A percentile compares a stretch with the other conserved stretches of the same genome.
phyloP scores from a whole-genome alignment of 2,113 vertebrate species.

The Saguinus midas region DNA sequence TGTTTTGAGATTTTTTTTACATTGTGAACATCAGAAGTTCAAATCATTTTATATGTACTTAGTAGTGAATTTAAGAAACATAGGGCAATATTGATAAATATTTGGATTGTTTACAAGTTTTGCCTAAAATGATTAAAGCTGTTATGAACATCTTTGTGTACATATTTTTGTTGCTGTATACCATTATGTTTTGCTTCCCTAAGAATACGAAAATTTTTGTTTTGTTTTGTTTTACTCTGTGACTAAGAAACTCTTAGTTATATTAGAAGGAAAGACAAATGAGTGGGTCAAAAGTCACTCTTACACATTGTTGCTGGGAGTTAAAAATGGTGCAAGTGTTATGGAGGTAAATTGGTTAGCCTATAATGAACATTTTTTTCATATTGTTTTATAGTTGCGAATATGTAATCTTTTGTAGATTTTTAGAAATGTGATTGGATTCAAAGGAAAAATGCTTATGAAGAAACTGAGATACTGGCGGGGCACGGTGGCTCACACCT shows the following conservation, averaged over 20 bases:
- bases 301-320: neutral
- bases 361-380: neutral
- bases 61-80: neutral
- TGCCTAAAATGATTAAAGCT: neutral
- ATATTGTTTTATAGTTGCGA: neutral
- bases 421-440: neutral
- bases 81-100: neutral
- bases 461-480: neutral
- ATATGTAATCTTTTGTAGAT: neutral
- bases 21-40: neutral
- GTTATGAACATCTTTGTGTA: neutral
- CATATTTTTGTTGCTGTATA: neutral
- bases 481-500: no score
- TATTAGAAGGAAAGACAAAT: neutral
- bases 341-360: neutral
- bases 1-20: neutral
- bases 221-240: constrained; percentile 4
- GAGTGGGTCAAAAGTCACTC: neutral
- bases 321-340: neutral
- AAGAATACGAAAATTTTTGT: neutral
- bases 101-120: neutral
- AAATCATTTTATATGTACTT: neutral
- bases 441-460: neutral
- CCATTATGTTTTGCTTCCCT: neutral
- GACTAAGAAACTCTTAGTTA: neutral